These are phyloP conservation scores for Montipora efflorescens DNA, from an alignment of 64 coral and sea anemone species.

Conservation along the genomic window DNA sequence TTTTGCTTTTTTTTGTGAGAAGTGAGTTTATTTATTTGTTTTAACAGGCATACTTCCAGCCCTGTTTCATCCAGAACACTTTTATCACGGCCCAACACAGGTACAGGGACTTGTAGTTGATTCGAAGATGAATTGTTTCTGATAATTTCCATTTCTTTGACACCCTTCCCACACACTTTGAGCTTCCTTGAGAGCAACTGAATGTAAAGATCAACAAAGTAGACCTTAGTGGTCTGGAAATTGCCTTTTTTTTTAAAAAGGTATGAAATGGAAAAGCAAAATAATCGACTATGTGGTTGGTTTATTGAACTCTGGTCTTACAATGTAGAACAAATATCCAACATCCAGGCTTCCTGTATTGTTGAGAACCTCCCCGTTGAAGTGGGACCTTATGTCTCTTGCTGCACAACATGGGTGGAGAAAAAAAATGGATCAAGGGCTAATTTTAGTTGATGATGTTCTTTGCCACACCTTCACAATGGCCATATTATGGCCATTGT, in stretches of 20 bases:
- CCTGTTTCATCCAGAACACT: background rate
- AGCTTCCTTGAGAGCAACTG: background rate
- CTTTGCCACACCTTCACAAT: too few species aligned
- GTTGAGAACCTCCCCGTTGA: background rate
- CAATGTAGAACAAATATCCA: too few species aligned
- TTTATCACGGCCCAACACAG: background rate
- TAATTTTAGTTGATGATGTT: background rate
- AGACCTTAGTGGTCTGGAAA: too few species aligned
- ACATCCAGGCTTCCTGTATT: too few species aligned
- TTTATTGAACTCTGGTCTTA: too few species aligned
- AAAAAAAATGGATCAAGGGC: background rate
- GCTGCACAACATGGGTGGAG: background rate
- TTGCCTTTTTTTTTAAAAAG: too few species aligned
- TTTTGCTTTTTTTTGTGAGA: too few species aligned
- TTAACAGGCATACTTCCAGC: constrained; percentile 13
- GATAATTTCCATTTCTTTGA: background rate
- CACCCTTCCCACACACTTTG: too few species aligned
- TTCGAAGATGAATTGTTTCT: background rate
- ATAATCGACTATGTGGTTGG: too few species aligned
- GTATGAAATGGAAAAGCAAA: too few species aligned
- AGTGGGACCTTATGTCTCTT: background rate
- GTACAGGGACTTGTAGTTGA: background rate
- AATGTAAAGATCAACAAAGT: background rate
- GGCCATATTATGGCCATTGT: too few species aligned
- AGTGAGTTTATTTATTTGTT: too few species aligned